phyloP scores from a whole-genome alignment of 2,888 invertebrate species.

The Amphipyra berbera region DNA sequence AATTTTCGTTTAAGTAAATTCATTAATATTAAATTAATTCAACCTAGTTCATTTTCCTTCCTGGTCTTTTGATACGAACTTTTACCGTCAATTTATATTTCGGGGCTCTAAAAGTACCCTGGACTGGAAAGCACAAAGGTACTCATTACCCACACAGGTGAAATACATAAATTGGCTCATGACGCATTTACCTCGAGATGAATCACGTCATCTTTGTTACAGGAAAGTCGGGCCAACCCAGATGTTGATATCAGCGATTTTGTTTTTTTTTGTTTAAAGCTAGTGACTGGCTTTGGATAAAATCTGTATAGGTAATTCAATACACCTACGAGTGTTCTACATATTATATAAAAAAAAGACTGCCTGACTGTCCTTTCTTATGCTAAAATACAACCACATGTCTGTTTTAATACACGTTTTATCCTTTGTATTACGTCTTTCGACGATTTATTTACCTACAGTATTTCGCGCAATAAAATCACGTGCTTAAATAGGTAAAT shows the following conservation, averaged over 20 bases:
- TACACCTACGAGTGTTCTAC: too few relatives aligned
- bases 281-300: too few relatives aligned
- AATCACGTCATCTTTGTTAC: conserved; percentile 11
- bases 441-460: conserved; percentile 29
- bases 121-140: too few relatives aligned
- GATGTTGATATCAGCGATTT: not conserved
- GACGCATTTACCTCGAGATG: not conserved
- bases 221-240: not conserved
- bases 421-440: conserved; percentile 3
- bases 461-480: conserved; percentile 27
- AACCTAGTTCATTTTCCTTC: not conserved
- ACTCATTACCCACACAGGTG: not conserved
- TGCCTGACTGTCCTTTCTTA: too few relatives aligned
- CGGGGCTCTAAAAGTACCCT: too few relatives aligned
- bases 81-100: not conserved
- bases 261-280: too few relatives aligned
- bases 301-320: too few relatives aligned
- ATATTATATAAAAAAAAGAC: too few relatives aligned
- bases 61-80: not conserved
- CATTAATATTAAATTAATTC: not conserved
- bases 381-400: not conserved
- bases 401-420: conserved; percentile 1
- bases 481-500: conserved; percentile 37
- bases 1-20: not conserved
- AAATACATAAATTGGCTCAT: not conserved